Base-by-base conservation (phyloP, 2,113 vertebrate species). In the Sylvietta virens region DNA sequence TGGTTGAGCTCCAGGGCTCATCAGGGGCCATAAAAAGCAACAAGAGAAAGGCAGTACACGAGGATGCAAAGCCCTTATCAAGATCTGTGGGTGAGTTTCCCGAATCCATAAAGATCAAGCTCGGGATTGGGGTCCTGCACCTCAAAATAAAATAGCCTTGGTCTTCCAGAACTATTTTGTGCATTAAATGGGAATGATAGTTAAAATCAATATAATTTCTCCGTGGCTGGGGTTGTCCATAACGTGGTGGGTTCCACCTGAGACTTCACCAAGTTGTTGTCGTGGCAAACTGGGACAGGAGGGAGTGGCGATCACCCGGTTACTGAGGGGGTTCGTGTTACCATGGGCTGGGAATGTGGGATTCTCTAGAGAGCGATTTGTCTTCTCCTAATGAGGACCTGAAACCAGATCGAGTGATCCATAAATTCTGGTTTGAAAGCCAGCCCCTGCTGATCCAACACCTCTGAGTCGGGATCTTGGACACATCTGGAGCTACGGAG, bases 271-370 rank as follows among this genome's bases (percentile, higher is more conserved):
- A 4, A 42, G 19, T 11, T 26, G 58, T 20, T 1, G 16, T 18
- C 23, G 0, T 4, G 48, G 44, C 30, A 42, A 19, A 23, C 3
- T 9, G 45, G 37, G 24, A 9, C 14, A 11, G 54, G 64, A 67
- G 58, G 4, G 39, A 42, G 48, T 1, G n/a, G 11, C 4, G 1
- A 19, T 15, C 33, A 9, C 19, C 47, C 3, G 0, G 31, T 1
- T 5, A 7, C 20, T 15, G 26, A 11, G 7, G 2, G 21, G 7
- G 33, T 5, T 48, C 48, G 2, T 7, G 6, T 86, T 53, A 16
- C 71, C 77, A 4, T 1, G 47, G 23, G 0, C 31, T 27, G 33
- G 37, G 26, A 56, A 9, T 3, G 14, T 3, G 22, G 62, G 27
- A 21, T 15, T 27, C 62, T 51, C 62, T 9, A 4, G 47, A 8